Conservation (phyloP, 2,888 invertebrate species). For the Lutraria lutraria region DNA sequence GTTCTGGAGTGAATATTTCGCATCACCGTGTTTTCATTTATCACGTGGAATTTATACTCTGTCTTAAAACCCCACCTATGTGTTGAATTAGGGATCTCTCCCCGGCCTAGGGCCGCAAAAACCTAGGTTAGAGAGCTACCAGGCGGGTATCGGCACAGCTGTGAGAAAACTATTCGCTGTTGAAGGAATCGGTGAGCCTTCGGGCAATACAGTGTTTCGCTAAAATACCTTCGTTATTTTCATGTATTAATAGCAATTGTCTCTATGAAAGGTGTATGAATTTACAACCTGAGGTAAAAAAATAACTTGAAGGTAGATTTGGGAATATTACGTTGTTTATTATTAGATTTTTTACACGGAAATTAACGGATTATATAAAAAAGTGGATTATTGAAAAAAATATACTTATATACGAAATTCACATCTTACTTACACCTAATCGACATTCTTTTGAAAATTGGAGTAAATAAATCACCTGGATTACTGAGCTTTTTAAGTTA, state of each 20-base stretch:
- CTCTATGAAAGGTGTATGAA: neutral
- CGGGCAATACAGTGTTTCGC: conserved; percentile 39
- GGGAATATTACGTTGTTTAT: neutral
- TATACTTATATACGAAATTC: neutral
- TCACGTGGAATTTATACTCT: conserved; percentile 60
- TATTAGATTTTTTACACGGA: neutral
- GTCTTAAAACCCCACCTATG: conserved; percentile 45
- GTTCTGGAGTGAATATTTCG: conserved; percentile 75
- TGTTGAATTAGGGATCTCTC: conserved; percentile 40
- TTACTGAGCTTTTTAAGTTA: neutral
- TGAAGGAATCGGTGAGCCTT: conserved; percentile 31
- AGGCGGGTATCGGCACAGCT: conserved; percentile 28
- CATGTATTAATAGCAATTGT: conserved; percentile 4
- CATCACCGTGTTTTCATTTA: conserved; percentile 68
- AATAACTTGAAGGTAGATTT: neutral
- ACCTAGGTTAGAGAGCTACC: conserved; percentile 44
- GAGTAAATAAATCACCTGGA: neutral
- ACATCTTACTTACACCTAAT: neutral
- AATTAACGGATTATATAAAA: neutral
- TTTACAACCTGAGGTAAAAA: neutral
- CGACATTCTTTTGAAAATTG: neutral
- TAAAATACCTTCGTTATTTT: conserved; percentile 34
- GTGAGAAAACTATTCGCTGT: conserved; percentile 28
- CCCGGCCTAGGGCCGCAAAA: conserved; percentile 43
- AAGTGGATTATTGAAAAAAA: neutral